These are phyloP conservation scores for Pocillopora verrucosa DNA, from an alignment of 64 coral and sea anemone species.

Conservation along the genomic window DNA sequence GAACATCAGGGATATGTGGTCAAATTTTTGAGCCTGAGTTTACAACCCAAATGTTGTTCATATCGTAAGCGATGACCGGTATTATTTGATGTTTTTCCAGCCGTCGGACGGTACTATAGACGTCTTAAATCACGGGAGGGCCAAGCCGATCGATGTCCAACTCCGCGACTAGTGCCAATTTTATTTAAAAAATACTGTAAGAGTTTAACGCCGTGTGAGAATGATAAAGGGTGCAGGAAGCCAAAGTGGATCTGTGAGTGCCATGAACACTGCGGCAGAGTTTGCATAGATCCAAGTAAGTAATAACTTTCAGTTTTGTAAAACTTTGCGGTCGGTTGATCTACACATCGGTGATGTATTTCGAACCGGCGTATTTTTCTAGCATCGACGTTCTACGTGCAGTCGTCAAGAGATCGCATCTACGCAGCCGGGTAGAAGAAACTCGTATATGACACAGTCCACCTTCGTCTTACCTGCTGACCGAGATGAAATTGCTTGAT, in stretches of 20 bases:
- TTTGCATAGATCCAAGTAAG: slow-evolving; percentile 39
- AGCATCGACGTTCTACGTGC: background rate
- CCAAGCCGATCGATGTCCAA: background rate
- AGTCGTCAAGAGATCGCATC: background rate
- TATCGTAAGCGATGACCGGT: background rate
- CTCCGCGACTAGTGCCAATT: background rate
- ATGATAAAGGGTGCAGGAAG: slow-evolving; percentile 9
- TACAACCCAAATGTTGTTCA: background rate
- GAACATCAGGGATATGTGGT: slow-evolving; percentile 30
- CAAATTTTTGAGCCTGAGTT: background rate
- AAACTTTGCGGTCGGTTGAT: background rate
- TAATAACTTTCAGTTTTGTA: background rate
- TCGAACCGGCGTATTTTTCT: background rate
- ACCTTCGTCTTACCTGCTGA: background rate
- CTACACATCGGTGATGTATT: background rate
- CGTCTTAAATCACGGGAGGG: slow-evolving; percentile 32
- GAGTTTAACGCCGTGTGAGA: background rate
- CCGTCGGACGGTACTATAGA: background rate
- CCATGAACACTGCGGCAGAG: slow-evolving; percentile 13
- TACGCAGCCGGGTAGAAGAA: background rate
- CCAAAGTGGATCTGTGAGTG: slow-evolving; percentile 9
- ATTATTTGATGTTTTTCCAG: slow-evolving; percentile 29
- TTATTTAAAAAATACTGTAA: background rate
- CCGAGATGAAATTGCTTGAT: slow-evolving; percentile 22
- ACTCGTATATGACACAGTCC: background rate